These are phyloP conservation scores for Ceyx cyanopectus DNA, from an alignment of 2,113 vertebrate genomes.

Conservation along the genomic window DNA sequence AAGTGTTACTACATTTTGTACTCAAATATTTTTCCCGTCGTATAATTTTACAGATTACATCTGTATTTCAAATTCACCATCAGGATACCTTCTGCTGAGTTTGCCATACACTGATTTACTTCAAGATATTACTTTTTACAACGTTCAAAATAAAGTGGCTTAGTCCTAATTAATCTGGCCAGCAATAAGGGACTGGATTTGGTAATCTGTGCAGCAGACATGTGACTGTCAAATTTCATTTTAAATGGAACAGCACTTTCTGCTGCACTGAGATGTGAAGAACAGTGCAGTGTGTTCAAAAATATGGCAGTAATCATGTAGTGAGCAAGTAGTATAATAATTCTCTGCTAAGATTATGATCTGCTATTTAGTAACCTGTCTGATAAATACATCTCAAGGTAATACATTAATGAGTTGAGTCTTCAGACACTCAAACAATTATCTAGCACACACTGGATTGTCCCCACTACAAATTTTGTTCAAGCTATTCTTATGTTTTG, in stretches of 20 bases:
- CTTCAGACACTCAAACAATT: neutral
- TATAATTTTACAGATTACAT: neutral
- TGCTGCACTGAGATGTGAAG: accelerated
- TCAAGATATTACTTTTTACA: neutral
- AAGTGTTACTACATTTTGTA: neutral
- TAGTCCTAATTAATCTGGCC: neutral
- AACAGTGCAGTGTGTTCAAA: neutral
- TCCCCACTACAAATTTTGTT: neutral
- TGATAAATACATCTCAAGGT: neutral
- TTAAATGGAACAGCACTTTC: neutral
- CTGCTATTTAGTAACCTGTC: neutral
- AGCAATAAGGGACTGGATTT: neutral
- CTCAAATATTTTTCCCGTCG: neutral
- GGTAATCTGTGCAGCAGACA: neutral
- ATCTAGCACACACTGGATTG: neutral
- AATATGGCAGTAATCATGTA: neutral
- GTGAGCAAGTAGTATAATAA: neutral
- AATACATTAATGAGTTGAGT: neutral
- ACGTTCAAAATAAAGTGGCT: neutral
- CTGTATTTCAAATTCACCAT: neutral
- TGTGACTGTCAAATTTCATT: neutral
- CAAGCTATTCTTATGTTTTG: neutral
- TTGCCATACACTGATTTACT: neutral
- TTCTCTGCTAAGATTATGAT: neutral
- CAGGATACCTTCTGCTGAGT: neutral